Evolutionary conservation across 2,797 vertebrate genomes (phyloP), one percentile per base, ranked within the genome.

Genomic region (Enteromius afrohamiltoni): DNA sequence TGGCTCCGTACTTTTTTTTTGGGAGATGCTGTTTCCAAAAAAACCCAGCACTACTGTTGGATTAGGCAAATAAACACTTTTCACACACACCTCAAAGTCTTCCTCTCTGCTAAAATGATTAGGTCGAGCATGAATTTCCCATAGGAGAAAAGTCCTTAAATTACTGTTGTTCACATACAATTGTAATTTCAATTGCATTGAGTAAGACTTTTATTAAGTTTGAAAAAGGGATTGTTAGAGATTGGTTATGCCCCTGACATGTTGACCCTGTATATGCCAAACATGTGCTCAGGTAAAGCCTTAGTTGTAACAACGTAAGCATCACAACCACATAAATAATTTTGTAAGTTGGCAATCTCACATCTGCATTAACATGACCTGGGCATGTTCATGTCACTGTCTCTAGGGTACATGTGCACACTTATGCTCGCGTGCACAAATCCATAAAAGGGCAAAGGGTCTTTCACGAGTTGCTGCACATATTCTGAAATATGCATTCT

Each of bases 1-100:
- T 93, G 89, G 83, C 88, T 91, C 92, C 47, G 90, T 85, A 89
- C 87, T 91, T 92, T 91, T 92, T 89, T 89, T 89, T 86, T 89
- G 88, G 87, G 86, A 79, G 55, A 77, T 26, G 70, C 64, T 73
- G 73, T 31, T 76, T 78, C 80, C 79, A 73, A 75, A 86, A 87
- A 86, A 69, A 29, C 67, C 65, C 21, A 47, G 79, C 51, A 31
- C 62, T 34, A 21, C 84, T 11, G 45, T 68, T 81, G 60, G 21
- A 60, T 79, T 23, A 60, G 70, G 11, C 26, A 67, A 65, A 47
- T n/a, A 71, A 1, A 37, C 14, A 73, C 58, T 45, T 78, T 68
- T 68, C 73, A 83, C 81, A 60, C 64, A 58, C 26, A 2, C 31
- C 69, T 34, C 51, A 60, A 31, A 13, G 17, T 47, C 49, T 58